Evolutionary conservation across 2,888 invertebrate genomes (phyloP).

Genomic region (Lasioglossum villosulum): DNA sequence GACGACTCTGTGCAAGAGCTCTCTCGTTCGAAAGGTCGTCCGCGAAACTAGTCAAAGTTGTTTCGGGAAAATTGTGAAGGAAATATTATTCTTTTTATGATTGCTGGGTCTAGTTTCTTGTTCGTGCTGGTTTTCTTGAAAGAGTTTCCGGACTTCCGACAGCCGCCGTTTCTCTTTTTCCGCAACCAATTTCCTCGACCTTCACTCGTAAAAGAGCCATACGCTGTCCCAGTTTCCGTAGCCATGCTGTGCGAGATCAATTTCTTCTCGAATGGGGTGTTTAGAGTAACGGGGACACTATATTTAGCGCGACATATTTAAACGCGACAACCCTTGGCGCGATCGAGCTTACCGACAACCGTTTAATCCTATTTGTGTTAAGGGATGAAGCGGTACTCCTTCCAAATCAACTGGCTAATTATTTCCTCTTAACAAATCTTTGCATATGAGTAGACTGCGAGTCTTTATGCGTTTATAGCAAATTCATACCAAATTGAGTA

Average conservation of each 20-base stretch:
- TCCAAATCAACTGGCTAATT: not conserved
- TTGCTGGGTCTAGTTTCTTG: not conserved
- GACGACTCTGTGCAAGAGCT: not conserved
- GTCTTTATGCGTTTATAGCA: too few relatives aligned
- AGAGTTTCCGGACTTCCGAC: not conserved
- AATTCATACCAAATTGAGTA: too few relatives aligned
- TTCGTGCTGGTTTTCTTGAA: not conserved
- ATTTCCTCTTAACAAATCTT: not conserved
- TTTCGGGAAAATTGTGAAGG: not conserved
- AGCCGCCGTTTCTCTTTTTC: not conserved
- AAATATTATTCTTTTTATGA: not conserved
- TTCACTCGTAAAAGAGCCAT: slow-evolving; percentile 11
- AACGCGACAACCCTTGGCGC: not conserved
- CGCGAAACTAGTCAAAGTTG: not conserved
- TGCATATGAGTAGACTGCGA: too few relatives aligned
- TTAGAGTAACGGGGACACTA: not conserved
- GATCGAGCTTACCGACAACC: not conserved
- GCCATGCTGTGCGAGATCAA: slow-evolving; percentile 13
- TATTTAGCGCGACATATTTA: slow-evolving; percentile 30
- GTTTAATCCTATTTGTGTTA: not conserved
- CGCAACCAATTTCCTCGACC: slow-evolving; percentile 19
- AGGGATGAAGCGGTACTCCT: not conserved
- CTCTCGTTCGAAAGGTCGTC: not conserved
- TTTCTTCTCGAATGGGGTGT: slow-evolving; percentile 17
- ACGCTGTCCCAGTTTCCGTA: slow-evolving; percentile 19